phyloP scores from a whole-genome alignment of 2,113 vertebrate genomes.

The Chionis minor region DNA sequence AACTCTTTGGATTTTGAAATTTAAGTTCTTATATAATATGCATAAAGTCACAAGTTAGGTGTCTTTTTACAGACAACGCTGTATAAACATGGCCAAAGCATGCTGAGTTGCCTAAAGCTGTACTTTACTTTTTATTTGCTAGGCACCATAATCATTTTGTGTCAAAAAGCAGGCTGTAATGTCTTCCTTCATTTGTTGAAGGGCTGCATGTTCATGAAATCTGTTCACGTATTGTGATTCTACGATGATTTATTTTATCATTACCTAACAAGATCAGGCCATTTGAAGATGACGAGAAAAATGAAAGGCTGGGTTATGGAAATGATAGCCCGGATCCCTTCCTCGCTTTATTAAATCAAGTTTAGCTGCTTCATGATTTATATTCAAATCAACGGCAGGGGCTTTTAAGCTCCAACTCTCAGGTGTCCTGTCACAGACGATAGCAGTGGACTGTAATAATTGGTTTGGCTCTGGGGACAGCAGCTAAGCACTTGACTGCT shows the following conservation, averaged over 20 bases:
- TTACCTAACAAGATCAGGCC: not conserved
- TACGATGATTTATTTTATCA: not conserved
- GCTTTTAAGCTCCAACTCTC: not conserved
- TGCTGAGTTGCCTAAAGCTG: slow-evolving; percentile 24
- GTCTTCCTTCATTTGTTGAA: slow-evolving; percentile 31
- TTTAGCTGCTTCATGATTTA: not conserved
- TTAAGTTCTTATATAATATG: not conserved
- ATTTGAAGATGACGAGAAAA: not conserved
- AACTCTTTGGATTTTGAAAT: slow-evolving; percentile 3
- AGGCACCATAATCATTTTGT: slow-evolving; percentile 43
- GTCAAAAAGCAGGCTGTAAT: slow-evolving; percentile 6
- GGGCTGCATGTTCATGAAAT: not conserved
- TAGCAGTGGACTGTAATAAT: not conserved
- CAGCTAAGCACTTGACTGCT: not conserved
- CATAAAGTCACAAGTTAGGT: not conserved
- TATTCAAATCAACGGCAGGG: not conserved
- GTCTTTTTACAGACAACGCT: slow-evolving; percentile 44
- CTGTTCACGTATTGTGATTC: not conserved
- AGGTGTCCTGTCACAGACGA: not conserved
- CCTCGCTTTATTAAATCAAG: not conserved
- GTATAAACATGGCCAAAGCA: slow-evolving; percentile 26
- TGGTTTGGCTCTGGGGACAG: not conserved
- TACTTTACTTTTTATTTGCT: slow-evolving; percentile 28
- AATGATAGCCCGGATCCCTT: not conserved
- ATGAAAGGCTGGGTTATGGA: not conserved